phyloP scores from a whole-genome alignment of 2,888 invertebrate species.

The Drosophila borealis region DNA sequence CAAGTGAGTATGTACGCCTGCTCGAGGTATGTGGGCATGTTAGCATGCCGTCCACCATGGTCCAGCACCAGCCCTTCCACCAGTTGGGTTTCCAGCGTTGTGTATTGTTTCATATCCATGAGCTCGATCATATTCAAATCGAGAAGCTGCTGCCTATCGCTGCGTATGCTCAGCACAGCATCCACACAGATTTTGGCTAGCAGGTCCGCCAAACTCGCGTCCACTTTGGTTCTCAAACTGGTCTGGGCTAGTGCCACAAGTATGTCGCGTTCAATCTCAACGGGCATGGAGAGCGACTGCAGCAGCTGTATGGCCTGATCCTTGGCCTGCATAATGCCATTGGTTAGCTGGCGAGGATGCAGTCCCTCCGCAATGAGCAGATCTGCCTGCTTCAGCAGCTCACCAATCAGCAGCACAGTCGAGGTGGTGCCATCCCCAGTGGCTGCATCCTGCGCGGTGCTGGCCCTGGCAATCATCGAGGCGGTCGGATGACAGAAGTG shows the following conservation, averaged over 20 bases:
- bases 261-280: conserved; percentile 87
- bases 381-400: conserved; percentile 98
- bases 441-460: conserved; percentile 98
- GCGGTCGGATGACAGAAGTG: conserved; percentile 99
- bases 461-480: conserved; percentile 97
- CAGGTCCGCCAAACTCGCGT: conserved; percentile 92
- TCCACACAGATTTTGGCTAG: conserved; percentile 96
- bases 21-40: conserved; percentile 97
- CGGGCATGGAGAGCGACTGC: conserved; percentile 92
- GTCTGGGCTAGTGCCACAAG: conserved; percentile 95
- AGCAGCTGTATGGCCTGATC: conserved; percentile 93
- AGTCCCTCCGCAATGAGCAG: conserved; percentile 95
- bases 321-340: conserved; percentile 97
- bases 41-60: conserved; percentile 98
- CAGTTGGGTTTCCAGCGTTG: conserved; percentile 91
- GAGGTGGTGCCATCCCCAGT: conserved; percentile 99
- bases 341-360: conserved; percentile 94
- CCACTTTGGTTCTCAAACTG: conserved; percentile 95
- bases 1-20: conserved; percentile 98
- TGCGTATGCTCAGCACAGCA: conserved; percentile 92
- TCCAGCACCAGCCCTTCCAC: conserved; percentile 96
- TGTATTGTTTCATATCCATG: conserved; percentile 98
- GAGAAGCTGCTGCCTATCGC: conserved; percentile 86
- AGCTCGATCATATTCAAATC: conserved; percentile 99
- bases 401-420: conserved; percentile 98